Evolutionary conservation across 2,113 vertebrate genomes (phyloP).

Genomic region (Actenoides lindsayi): DNA sequence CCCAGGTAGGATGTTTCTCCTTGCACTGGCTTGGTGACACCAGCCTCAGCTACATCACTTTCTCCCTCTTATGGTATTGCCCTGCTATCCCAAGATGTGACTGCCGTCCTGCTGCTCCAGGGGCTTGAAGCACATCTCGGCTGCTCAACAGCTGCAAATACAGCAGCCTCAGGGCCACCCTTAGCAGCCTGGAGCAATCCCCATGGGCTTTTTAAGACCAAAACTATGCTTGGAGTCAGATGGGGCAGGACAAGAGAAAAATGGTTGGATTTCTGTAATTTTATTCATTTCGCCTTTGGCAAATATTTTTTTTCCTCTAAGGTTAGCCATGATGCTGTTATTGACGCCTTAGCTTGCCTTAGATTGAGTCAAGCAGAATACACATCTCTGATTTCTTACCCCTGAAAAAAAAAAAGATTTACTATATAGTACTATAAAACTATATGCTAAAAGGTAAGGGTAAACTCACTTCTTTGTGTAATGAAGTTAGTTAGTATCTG

Average conservation of each 20-base stretch:
- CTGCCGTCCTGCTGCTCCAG: not conserved
- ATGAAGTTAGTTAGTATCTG: too few relatives aligned
- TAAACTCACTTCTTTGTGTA: not conserved
- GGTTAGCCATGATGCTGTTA: not conserved
- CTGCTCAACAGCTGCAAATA: not conserved
- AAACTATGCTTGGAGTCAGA: not conserved
- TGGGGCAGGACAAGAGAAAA: not conserved
- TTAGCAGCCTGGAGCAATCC: not conserved
- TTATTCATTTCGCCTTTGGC: not conserved
- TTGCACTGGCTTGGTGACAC: not conserved
- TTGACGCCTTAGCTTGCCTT: not conserved
- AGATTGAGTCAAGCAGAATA: not conserved
- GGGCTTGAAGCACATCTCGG: not conserved
- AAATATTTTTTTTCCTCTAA: not conserved
- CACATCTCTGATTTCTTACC: not conserved
- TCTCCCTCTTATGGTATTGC: not conserved
- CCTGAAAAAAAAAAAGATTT: not conserved
- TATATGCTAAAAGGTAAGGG: not conserved
- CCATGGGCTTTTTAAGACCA: not conserved
- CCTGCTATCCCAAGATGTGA: not conserved
- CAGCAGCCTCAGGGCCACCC: not conserved
- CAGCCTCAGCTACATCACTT: not conserved
- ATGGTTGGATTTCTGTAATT: not conserved
- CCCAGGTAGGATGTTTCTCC: not conserved
- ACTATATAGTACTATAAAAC: not conserved